These are phyloP conservation scores for Gallinago paraguaiae DNA, from an alignment of 2,113 vertebrate genomes.

Conservation along the genomic window DNA sequence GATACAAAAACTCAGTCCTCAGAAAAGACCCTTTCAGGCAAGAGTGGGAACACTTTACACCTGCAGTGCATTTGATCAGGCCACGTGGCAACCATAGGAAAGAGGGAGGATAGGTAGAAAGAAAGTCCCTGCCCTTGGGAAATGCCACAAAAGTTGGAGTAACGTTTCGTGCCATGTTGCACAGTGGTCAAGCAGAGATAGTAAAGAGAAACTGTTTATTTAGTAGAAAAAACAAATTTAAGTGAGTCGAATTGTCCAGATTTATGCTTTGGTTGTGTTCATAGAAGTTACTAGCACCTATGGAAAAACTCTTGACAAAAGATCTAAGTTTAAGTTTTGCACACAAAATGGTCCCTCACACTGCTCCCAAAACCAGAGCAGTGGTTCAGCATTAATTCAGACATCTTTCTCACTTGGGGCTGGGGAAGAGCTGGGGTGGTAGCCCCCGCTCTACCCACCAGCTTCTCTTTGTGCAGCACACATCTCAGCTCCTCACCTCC, in stretches of 20 bases:
- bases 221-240: neutral
- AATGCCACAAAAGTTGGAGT: neutral
- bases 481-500: neutral
- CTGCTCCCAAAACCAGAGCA: neutral
- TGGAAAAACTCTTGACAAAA: neutral
- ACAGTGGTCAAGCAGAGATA: neutral
- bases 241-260: neutral
- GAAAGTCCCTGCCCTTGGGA: neutral
- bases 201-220: neutral
- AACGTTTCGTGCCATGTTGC: neutral
- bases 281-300: neutral
- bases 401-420: neutral
- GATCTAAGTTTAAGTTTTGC: neutral
- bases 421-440: neutral
- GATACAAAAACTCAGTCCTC: neutral
- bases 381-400: neutral
- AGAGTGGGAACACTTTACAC: neutral
- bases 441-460: neutral
- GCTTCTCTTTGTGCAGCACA: neutral
- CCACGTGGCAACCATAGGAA: rapidly evolving
- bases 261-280: neutral
- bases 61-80: neutral
- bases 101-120: neutral
- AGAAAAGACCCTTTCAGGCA: neutral
- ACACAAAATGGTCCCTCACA: neutral